Evolutionary conservation across 92 coral and sea anemone genomes (phyloP).

Genomic region (Porites evermanni): DNA sequence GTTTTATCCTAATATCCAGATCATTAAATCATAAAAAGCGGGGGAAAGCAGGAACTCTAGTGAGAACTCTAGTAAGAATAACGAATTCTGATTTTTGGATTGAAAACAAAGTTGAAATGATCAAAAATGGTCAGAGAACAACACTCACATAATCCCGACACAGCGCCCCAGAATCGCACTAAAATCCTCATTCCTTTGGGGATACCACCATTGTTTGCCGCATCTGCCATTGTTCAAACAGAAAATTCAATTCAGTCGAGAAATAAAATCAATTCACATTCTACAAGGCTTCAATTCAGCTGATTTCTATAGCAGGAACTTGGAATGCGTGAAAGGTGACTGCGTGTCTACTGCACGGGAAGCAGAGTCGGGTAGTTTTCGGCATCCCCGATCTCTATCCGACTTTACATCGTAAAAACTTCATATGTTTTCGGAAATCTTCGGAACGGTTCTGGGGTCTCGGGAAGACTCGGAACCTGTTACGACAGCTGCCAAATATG

Average conservation of each 20-base stretch:
- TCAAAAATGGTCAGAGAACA: constrained; percentile 5
- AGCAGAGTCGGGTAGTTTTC: constrained; percentile 22
- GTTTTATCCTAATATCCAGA: too few relatives aligned
- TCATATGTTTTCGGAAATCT: constrained; percentile 21
- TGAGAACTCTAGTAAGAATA: too few relatives aligned
- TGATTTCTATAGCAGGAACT: constrained; percentile 25
- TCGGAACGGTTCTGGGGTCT: too few relatives aligned
- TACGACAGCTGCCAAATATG: constrained; percentile 31
- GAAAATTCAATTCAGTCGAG: constrained; percentile 5
- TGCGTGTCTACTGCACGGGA: constrained; percentile 28
- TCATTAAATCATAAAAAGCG: too few relatives aligned
- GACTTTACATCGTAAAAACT: not conserved
- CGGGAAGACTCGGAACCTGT: too few relatives aligned
- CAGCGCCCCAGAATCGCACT: constrained; percentile 95
- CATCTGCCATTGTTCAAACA: constrained; percentile 68
- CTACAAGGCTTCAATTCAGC: constrained; percentile 27
- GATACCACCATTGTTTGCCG: constrained; percentile 61
- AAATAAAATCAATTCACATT: constrained; percentile 30
- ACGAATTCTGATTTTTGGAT: not conserved
- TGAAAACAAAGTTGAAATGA: not conserved
- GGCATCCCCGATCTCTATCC: constrained; percentile 7
- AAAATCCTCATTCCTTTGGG: constrained; percentile 89
- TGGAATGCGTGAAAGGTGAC: constrained; percentile 12
- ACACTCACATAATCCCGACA: constrained; percentile 95
- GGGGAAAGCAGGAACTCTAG: too few relatives aligned